Evolutionary conservation across 92 coral and sea anemone species (phyloP).

Genomic region (Porites cylindrica): DNA sequence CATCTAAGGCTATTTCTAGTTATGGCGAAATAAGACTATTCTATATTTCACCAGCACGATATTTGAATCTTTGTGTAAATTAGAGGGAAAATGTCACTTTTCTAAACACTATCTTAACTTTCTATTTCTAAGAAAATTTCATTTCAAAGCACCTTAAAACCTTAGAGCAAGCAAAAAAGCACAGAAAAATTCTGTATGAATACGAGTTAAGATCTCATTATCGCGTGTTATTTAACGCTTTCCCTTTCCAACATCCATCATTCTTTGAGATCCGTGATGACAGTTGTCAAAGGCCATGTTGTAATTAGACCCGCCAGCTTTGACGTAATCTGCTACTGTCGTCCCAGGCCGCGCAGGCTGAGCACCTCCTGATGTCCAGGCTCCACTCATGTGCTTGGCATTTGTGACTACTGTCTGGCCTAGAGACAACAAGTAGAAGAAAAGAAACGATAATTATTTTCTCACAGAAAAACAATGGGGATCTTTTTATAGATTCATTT

Average conservation of each 20-base stretch:
- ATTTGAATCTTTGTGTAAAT: too few relatives aligned
- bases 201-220: neutral
- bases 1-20: too few relatives aligned
- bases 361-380: constrained; percentile 54
- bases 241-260: constrained; percentile 57
- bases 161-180: constrained; percentile 7
- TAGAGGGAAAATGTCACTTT: neutral
- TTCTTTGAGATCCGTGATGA: constrained; percentile 68
- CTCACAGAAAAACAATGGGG: neutral
- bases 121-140: neutral
- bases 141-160: constrained; percentile 7
- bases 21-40: too few relatives aligned
- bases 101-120: neutral
- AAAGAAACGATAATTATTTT: too few relatives aligned
- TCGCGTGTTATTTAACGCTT: constrained; percentile 1
- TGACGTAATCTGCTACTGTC: constrained; percentile 75
- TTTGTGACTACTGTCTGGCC: constrained; percentile 79
- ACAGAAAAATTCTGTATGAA: neutral
- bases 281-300: constrained; percentile 58
- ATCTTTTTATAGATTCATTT: constrained; percentile 8
- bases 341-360: constrained; percentile 52
- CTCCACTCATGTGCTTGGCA: constrained; percentile 81
- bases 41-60: too few relatives aligned
- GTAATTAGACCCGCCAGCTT: constrained; percentile 78
- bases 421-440: neutral